Evolutionary conservation across 2,113 vertebrate genomes (phyloP), one percentile per base, ranked within the genome.

Genomic region (Ranitomeya imitator): DNA sequence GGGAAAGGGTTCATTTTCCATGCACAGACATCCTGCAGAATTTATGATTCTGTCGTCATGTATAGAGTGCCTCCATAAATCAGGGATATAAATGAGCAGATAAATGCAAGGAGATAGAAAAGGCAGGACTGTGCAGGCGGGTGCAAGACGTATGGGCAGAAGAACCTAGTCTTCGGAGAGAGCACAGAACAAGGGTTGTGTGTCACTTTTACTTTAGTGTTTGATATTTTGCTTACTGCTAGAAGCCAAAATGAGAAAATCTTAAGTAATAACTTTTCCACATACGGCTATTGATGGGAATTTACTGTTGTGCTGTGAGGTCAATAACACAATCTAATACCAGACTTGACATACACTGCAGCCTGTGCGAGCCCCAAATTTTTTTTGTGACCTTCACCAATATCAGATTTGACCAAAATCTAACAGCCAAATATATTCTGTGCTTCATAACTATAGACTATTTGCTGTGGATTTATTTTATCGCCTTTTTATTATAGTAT

Each of bases 61-160:
- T 71, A 83, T 71, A 88, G 67, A 61, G 79, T 61, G 61, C 63
- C 45, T 88, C 86, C 55, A 88, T 88, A 88, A 88, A 88, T 88
- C 86, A 88, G 31, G 69, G 79, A 82, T 82, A 88, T 82, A 82
- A 88, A 88, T 88, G 86, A 83, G 86, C 67, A 88, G 86, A 74
- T 82, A 83, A 83, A 88, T 88, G 79, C 79, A 88, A 55, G 79
- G 55, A 88, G 79, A 83, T 83, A 82, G 86, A 76, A 82, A 76
- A 83, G 86, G 79, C 79, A 76, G 85, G 59, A 21, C 45, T 71
- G 23, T 81, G 86, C 77, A 81, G 78, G 52, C 18, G 78, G 79
- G 37, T 71, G 79, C 21, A 67, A 86, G 85, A 86, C 54, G 63
- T 80, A 86, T 86, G 52, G 78, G 85, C 55, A 86, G 76, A 67